Evolutionary conservation across 2,113 vertebrate genomes (phyloP), one percentile per base, ranked within the genome.

Genomic region (Piprites chloris): DNA sequence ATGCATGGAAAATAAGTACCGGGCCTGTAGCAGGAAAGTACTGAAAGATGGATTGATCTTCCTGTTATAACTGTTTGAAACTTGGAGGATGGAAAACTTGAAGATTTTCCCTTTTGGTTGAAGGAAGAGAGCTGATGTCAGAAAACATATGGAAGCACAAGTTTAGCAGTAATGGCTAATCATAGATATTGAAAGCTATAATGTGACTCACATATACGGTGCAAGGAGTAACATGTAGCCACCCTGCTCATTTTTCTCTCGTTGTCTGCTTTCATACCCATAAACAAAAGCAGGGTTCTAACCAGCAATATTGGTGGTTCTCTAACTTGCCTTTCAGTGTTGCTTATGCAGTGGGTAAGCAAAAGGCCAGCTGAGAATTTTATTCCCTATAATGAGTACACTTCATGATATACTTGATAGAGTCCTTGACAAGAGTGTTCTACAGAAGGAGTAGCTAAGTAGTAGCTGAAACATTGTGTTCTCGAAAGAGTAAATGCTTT

Each of bases 401-500:
- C 49, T 87, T 93, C 53, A 72, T 79, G 56, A 46, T 83, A 56
- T 71, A 69, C 55, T 92, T 75, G 68, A 85, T 89, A 91, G 32
- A 94, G 68, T 73, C 75, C 79, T 95, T 89, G 69, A 74, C 75
- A 72, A 52, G 53, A 90, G 59, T 71, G 52, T 71, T 85, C 91
- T 92, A 90, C n/a, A 65, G 72, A 63, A 92, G 49, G 47, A 88
- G 68, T 88, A 90, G 72, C 68, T 94, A 84, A 75, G 32, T 63
- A 86, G 79, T 90, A 92, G 61, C 92, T 94, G 72, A 96, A 96
- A 89, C 52, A 46, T 53, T 35, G 18, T 63, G 59, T 59, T 90
- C 55, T 74, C 44, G 65, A 42, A 78, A 91, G 78, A 83, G 67
- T 85, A 83, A 93, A 81, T 79, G 55, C 53, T 88, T 94, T 95